Percentiles rank a stretch among this genome's conserved stretches.
phyloP scores from a whole-genome alignment of 2,797 vertebrate genomes.

The Echiichthys vipera region DNA sequence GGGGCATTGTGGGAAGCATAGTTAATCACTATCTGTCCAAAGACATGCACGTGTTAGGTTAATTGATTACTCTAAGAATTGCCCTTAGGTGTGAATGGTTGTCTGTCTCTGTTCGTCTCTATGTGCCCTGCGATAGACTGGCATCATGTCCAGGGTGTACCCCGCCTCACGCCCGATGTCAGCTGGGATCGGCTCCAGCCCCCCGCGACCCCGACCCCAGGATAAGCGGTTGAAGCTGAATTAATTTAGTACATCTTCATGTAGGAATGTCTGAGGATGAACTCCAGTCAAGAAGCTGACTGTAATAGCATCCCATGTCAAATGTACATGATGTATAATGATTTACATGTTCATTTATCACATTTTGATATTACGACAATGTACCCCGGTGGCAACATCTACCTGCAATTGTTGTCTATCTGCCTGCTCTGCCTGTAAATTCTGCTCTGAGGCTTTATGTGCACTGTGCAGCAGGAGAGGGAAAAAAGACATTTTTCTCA shows the following conservation, averaged over 20 bases:
- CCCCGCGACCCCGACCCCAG: no score
- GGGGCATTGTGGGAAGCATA: background rate
- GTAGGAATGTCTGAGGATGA: background rate
- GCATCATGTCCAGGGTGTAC: no score
- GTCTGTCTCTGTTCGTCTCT: no score
- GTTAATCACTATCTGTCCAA: no score
- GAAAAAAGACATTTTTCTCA: slow-evolving; percentile 42
- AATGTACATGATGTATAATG: slow-evolving; percentile 18
- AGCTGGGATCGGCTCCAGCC: no score
- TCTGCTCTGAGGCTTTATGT: slow-evolving; percentile 34
- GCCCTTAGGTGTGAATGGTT: no score
- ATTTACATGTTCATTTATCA: slow-evolving; percentile 50
- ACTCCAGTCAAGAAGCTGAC: slow-evolving; percentile 1
- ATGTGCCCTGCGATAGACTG: no score
- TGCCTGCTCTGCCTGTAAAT: slow-evolving; percentile 22
- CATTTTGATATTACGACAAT: slow-evolving; percentile 22
- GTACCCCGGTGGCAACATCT: slow-evolving; percentile 38
- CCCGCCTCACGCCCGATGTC: no score
- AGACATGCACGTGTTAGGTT: no score
- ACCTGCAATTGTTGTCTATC: slow-evolving; percentile 44
- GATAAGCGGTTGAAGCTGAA: no score
- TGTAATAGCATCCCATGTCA: slow-evolving; percentile 15
- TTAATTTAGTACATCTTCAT: background rate
- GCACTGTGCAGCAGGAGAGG: slow-evolving; percentile 20
- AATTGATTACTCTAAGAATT: no score